Evolutionary conservation across 2,888 invertebrate genomes (phyloP).

Genomic region (Philereme transversata): DNA sequence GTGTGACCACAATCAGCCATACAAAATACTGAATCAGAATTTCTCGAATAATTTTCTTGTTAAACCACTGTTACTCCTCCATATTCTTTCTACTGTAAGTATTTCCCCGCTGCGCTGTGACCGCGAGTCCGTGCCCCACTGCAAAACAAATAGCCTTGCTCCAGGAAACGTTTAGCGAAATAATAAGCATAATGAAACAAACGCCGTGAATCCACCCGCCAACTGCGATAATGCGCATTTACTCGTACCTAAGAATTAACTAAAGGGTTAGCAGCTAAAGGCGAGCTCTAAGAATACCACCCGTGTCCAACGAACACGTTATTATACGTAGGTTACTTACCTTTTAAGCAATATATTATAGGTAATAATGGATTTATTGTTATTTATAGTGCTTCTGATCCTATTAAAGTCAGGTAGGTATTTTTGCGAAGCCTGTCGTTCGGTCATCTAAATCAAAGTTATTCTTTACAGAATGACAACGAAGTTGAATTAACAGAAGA

Average conservation of each 20-base stretch:
- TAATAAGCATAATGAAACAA: conserved; percentile 52
- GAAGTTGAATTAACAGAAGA: conserved; percentile 79
- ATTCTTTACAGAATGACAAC: conserved; percentile 63
- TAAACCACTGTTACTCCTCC: no score
- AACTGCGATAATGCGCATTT: conserved; percentile 13
- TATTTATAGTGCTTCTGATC: conserved; percentile 12
- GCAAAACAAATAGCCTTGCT: conserved; percentile 40
- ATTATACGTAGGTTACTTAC: no score
- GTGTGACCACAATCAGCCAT: no score
- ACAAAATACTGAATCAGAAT: no score
- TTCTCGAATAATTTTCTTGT: no score
- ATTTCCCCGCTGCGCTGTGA: not conserved
- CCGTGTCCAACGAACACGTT: no score
- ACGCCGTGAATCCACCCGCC: conserved; percentile 26
- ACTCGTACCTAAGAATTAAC: not conserved
- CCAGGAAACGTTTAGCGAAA: conserved; percentile 51
- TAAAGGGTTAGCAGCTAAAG: no score
- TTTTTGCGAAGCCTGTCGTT: not conserved
- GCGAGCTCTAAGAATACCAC: no score
- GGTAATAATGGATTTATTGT: not conserved
- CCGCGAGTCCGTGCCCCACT: conserved; percentile 1
- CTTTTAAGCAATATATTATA: no score
- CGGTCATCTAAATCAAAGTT: conserved; percentile 1
- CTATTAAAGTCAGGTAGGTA: conserved; percentile 18
- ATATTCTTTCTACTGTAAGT: no score